Base-by-base conservation (phyloP, 2,888 invertebrate species). In the Thymelicus sylvestris region DNA sequence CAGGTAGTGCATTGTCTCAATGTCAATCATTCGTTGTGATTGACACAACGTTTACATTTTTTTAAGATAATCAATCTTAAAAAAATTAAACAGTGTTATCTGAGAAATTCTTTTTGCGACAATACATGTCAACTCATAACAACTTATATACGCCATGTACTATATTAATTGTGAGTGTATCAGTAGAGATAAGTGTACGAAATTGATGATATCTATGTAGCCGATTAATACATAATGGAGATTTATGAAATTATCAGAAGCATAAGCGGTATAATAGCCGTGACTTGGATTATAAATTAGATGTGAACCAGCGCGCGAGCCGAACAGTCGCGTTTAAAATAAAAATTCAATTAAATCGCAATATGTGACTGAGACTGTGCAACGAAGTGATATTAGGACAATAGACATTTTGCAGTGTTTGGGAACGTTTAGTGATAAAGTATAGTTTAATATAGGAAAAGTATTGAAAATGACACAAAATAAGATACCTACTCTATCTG, bases 401-500 rank as follows among this genome's bases (percentile, higher is more conserved):
- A 57, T 31, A 55, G 8, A 55, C 12, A 12, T 12, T 52, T 52
- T 47, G 3, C 10, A 10, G 44, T 44, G 44, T 44, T 44, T 44
- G 12, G 12, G 12, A 50, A 6, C 19, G 12, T 31, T 24, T 1
- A 57, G 31, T 57, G 24, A 31, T 24, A 10, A 24, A 7, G 7
- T 31, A 4, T n/a, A 31, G 8, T 8, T 31, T 44, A 44, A 12
- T 44, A 44, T 10, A 44, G 41, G n/a, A 41, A 61, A n/a, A 48
- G 47, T 39, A 62, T 66, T 48, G 67, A 68, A 67, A 72, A 79
- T 71, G 78, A 87, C 83, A 82, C 80, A 78, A 72, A 74, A 74
- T 48, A 82, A 79, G 77, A 77, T 86, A 61, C 76, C 76, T 19
- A 89, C 86, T 2, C 74, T 90, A 39, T 74, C 88, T 0, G 80